Evolutionary conservation across 2,113 vertebrate genomes (phyloP).

Genomic region (Malurus melanocephalus): DNA sequence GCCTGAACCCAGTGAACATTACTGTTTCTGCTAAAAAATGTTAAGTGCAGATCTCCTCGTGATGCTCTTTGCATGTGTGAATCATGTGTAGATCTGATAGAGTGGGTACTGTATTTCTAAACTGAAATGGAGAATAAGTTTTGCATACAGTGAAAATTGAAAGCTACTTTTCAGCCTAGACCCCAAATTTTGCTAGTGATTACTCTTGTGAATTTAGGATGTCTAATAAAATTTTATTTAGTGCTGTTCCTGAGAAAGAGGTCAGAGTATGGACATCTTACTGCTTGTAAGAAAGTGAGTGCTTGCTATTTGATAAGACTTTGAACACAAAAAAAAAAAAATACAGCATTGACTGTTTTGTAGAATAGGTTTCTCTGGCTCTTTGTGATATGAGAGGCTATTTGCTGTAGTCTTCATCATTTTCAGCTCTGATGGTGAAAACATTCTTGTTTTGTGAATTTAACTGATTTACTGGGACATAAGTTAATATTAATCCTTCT

Average conservation of each 20-base stretch:
- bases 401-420: background rate
- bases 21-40: background rate
- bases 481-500: conserved; percentile 38
- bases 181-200: background rate
- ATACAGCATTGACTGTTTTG: background rate
- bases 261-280: background rate
- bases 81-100: background rate
- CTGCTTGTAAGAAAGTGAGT: background rate
- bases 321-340: background rate
- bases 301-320: background rate
- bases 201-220: background rate
- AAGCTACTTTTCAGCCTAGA: background rate
- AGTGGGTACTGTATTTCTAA: background rate
- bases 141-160: background rate
- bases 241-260: background rate
- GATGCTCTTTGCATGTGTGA: background rate
- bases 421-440: background rate
- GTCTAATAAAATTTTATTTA: conserved; percentile 13
- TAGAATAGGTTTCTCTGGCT: background rate
- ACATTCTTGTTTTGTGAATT: background rate
- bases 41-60: background rate
- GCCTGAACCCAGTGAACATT: background rate
- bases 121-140: background rate
- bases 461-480: conserved; percentile 6
- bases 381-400: background rate